phyloP scores from a whole-genome alignment of 1,140 invertebrate genomes.

The Belonocnema kinseyi region DNA sequence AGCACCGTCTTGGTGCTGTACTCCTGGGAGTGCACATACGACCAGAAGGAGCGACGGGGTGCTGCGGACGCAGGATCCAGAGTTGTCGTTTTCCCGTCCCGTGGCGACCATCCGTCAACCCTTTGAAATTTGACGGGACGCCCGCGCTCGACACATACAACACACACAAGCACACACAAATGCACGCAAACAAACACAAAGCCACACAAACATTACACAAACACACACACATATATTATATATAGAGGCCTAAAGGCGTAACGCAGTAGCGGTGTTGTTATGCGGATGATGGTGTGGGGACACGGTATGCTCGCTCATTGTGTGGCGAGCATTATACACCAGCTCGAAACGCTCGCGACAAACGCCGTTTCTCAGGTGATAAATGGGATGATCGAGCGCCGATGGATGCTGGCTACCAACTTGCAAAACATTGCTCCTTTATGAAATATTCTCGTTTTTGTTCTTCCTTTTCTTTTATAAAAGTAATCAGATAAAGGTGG shows the following conservation, averaged over 20 bases:
- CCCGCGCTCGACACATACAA: conserved; percentile 34
- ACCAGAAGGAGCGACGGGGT: not conserved
- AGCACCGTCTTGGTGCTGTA: not conserved
- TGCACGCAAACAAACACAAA: not conserved
- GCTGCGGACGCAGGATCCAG: conserved; percentile 54
- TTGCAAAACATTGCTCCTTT: conserved; percentile 38
- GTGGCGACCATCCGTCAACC: conserved; percentile 72
- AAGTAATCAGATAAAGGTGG: no score
- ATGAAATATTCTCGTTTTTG: no score
- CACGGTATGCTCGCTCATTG: conserved; percentile 36
- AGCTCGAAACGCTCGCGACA: conserved; percentile 47
- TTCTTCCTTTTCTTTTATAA: no score
- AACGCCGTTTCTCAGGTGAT: conserved; percentile 54
- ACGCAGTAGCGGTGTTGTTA: no score
- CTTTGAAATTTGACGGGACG: conserved; percentile 68
- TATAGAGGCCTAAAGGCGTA: no score
- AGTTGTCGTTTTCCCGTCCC: conserved; percentile 69
- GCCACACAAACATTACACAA: conserved; percentile 9
- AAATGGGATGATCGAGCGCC: conserved; percentile 61
- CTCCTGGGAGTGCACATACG: not conserved
- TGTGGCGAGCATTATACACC: conserved; percentile 44
- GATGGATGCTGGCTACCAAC: conserved; percentile 49
- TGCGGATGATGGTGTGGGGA: conserved; percentile 3
- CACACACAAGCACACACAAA: conserved; percentile 28
- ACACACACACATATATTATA: not conserved